Base-by-base conservation (phyloP, 1,140 invertebrate species). In the Calliopsis andreniformis region DNA sequence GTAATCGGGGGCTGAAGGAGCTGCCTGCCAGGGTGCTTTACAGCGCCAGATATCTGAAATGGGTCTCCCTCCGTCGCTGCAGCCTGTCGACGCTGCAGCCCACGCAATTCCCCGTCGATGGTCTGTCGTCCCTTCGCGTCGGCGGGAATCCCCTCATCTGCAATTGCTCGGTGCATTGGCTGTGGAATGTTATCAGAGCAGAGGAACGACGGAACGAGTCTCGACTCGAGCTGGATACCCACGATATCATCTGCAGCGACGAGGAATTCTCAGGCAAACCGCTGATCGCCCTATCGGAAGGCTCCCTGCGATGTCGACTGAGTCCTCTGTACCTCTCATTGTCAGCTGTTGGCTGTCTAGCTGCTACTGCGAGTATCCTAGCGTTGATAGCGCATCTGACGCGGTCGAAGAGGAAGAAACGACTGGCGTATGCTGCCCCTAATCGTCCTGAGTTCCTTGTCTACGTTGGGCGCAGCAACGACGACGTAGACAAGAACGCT, bases 131-230 rank as follows among this genome's bases (percentile, higher is more conserved):
- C 64, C 91, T 97, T 1, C 93, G 94, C 78, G 92, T 98, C 28
- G 95, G 95, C 32, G 96, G 96, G 18, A 97, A 98, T 92, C 97
- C 96, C 1, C 93, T 98, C 56, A 93, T 95, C 64, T 98, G 97
- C 90, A 98, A 98, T 91, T 98, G 97, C 86, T 97, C 96, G 20
- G 89, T 97, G 61, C 93, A 96, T 51, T 98, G 97, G 97, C 91
- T 98, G 3, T 97, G 96, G 96, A 95, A 95, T 82, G 91, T 97
- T 28, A 93, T 94, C 35, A 93, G 93, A 6, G 78, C 88, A 2
- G 89, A 91, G 71, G 89, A 91, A 42, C 76, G 81, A 0, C 82
- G 89, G 12, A 91, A 89, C 80, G 86, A 85, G 66, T 89, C 87
- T 3, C 80, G 86, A 14, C 83, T 92, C 20, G 84, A 88, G 32